Evolutionary conservation across 2,888 invertebrate genomes (phyloP), one percentile per base, ranked within the genome.

Genomic region (Fragum fragum): DNA sequence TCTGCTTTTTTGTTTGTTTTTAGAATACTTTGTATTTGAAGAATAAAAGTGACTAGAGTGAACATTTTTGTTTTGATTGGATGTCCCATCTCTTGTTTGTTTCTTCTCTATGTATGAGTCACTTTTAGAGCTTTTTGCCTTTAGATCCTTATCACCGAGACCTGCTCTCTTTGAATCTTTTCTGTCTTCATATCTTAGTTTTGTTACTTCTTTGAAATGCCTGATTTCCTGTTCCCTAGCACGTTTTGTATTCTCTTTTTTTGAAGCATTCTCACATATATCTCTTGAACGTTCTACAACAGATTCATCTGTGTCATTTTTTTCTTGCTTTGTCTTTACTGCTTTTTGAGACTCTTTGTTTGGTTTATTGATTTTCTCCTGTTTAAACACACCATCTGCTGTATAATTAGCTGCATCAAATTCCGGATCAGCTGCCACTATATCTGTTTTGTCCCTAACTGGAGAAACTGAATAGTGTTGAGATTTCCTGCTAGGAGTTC

Each of bases 391-490:
- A 23, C 66, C 66, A 42, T 66, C 66, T 42, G 18, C 79, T 61
- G 79, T 74, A 59, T 83, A 83, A 71, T 83, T 83, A 36, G 83
- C 70, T 29, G 83, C 83, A 83, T 83, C 83, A 75, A 83, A 83
- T 47, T 83, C 83, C 29, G 83, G 83, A 77, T 79, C 83, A 53
- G 83, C 83, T 72, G 69, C 53, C 18, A 82, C 47, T 7, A 78
- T 57, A 36, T 63, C 26, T 23, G 39, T 14, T 59, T 61, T 29
- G 14, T 39, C 28, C 42, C 59, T 73, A 21, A 28, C 9, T 6
- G 53, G 70, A 21, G 66, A 66, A 7, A 66, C 66, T 32, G 66
- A 66, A 42, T 42, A 21, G 14, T 23, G 21, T 42, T 11, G 7
- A 14, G 21, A 36, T 42, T 66, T 66, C 28, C 32, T 32, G 9